phyloP scores from a whole-genome alignment of 2,797 vertebrate species.

The Acridotheres tristis region DNA sequence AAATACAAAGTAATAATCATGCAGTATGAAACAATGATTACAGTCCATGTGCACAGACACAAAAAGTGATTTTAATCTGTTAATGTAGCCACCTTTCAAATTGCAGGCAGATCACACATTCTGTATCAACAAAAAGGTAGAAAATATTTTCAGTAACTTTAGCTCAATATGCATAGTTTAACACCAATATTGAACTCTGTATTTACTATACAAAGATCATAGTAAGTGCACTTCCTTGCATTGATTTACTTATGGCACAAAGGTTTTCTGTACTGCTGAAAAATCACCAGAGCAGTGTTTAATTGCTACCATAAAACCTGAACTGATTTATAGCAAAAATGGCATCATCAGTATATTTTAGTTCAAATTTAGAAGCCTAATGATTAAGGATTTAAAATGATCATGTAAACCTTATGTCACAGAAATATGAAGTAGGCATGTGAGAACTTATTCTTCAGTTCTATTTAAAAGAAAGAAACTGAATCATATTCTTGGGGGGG shows the following conservation, averaged over 20 bases:
- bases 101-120: constrained; percentile 1
- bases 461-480: background rate
- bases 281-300: background rate
- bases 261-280: constrained; percentile 46
- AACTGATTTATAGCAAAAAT: constrained; percentile 22
- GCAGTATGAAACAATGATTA: background rate
- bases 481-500: background rate
- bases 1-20: background rate
- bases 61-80: constrained; percentile 48
- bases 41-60: background rate
- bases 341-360: background rate
- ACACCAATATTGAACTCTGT: constrained; percentile 48
- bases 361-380: background rate
- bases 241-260: constrained; percentile 50
- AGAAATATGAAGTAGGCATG: background rate
- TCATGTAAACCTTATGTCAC: background rate
- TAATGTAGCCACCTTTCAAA: constrained; percentile 23
- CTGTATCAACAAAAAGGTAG: constrained; percentile 26
- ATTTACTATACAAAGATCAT: constrained; percentile 47
- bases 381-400: background rate
- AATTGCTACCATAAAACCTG: background rate
- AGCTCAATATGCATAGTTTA: constrained; percentile 46
- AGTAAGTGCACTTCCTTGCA: constrained; percentile 64
- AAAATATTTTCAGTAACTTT: constrained; percentile 56
- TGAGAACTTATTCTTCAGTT: background rate